These are phyloP conservation scores for Stomatorhinus walkeri DNA, from an alignment of 2,797 vertebrate genomes.

Conservation along the genomic window DNA sequence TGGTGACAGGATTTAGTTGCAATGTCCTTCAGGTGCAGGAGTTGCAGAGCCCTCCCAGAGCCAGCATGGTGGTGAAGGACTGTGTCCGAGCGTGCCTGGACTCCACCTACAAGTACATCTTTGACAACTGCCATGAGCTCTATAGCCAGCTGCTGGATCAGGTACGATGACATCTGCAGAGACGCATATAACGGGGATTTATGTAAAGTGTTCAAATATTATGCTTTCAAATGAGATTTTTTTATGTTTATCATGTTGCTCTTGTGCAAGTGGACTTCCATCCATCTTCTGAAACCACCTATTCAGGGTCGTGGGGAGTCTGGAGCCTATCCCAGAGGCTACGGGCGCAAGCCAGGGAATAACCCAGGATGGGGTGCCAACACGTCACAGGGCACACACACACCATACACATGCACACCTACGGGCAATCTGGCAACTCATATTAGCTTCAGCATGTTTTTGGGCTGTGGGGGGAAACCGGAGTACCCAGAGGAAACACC, in stretches of 20 bases:
- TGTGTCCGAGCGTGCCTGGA: constrained; percentile 90
- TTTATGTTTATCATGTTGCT: background rate
- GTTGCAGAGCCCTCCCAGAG: constrained; percentile 87
- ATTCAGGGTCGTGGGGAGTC: background rate
- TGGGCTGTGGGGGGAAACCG: background rate
- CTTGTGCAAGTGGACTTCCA: background rate
- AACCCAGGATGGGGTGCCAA: background rate
- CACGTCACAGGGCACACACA: background rate
- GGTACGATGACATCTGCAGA: constrained; percentile 57
- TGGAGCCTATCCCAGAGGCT: background rate
- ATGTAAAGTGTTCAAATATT: background rate
- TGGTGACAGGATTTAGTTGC: background rate
- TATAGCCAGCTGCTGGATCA: constrained; percentile 87
- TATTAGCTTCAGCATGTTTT: background rate
- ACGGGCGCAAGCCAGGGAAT: background rate
- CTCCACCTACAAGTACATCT: constrained; percentile 94
- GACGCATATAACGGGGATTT: background rate
- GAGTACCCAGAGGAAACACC: background rate
- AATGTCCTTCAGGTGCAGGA: constrained; percentile 76
- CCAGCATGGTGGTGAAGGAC: constrained; percentile 88
- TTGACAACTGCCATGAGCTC: constrained; percentile 93
- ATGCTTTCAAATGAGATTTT: background rate
- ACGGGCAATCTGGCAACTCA: background rate
- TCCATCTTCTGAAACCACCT: background rate
- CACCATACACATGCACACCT: background rate